Evolutionary conservation across 2,888 invertebrate genomes (phyloP), one percentile per base, ranked within the genome.

Genomic region (Pandemis heparana): DNA sequence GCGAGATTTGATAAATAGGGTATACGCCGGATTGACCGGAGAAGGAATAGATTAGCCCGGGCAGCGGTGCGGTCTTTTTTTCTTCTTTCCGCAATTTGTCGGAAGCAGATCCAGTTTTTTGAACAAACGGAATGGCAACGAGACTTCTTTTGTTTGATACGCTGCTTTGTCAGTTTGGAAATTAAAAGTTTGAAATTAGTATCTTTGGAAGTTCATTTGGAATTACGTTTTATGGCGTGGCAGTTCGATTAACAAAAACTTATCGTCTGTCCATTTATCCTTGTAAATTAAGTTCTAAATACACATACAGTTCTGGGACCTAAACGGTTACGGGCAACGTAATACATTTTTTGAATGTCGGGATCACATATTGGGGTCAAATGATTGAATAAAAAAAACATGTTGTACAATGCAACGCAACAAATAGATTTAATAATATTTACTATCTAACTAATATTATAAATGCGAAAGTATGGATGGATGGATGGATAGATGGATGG

Each of bases 1-100:
- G 81, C 88, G 86, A 80, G 77, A 76, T 77, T 84, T 94, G 94
- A 94, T 90, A 91, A 91, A 94, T 92, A 87, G 90, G 82, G 82
- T 84, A 85, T 86, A 85, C 79, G 85, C 80, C 83, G 89, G 88
- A 92, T 92, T 93, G 94, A 92, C 92, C 92, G 86, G 78, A 83
- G 82, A 18, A 53, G 23, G 88, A 86, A 89, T 88, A 89, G 87
- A 90, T 91, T 87, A 88, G 85, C 79, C 77, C 79, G 77, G 67
- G 60, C 72, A 79, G 80, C 81, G 74, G 75, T 72, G 67, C 62
- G 39, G 39, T 61, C 63, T 69, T 59, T 73, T 73, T 73, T 66
- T 72, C n/a, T n/a, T 65, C 41, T 69, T 75, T 75, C 75, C 80
- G 80, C 81, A 75, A 82, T 83, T 83, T 81, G 82, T 80, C 79